Evolutionary conservation across 2,797 vertebrate species (phyloP).

Genomic region (Danionella dracula): DNA sequence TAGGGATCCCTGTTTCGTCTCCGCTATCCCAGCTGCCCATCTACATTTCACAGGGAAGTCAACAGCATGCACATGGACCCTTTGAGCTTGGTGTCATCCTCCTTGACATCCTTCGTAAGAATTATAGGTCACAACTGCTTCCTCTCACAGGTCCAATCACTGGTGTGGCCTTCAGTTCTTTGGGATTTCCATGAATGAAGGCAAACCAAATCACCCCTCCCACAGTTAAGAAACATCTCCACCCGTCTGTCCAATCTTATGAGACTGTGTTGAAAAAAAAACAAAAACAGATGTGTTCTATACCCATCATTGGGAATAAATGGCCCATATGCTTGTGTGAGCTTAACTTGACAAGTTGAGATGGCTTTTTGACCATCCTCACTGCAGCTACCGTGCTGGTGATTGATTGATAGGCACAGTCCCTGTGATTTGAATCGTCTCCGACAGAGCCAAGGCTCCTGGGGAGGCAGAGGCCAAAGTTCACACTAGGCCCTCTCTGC

Average conservation of each 20-base stretch:
- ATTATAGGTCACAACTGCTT: conserved; percentile 17
- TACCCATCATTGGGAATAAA: conserved; percentile 22
- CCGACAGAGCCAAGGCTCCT: conserved; percentile 34
- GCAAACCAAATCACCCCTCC: conserved; percentile 19
- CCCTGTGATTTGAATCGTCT: conserved; percentile 31
- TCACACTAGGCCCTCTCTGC: conserved; percentile 27
- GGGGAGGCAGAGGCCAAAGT: conserved; percentile 36
- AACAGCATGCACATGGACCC: not conserved
- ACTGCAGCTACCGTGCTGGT: conserved; percentile 12
- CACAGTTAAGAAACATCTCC: conserved; percentile 20
- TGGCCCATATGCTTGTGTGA: conserved; percentile 16
- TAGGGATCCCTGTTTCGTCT: conserved; percentile 7
- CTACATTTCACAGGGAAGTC: conserved; percentile 18
- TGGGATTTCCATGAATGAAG: conserved; percentile 10
- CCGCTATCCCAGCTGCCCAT: conserved; percentile 30
- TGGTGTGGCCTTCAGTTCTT: not conserved
- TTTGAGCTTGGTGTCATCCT: conserved; percentile 14
- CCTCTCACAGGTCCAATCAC: conserved; percentile 5
- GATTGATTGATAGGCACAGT: conserved; percentile 45
- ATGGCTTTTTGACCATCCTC: conserved; percentile 2
- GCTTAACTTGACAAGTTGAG: conserved; percentile 32
- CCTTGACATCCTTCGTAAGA: not conserved
- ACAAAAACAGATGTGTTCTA: conserved; percentile 16
- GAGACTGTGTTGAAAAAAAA: conserved; percentile 32
- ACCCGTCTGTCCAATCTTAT: not conserved